Base-by-base conservation (phyloP, 2,888 invertebrate species). In the Mesorhabditis belari region DNA sequence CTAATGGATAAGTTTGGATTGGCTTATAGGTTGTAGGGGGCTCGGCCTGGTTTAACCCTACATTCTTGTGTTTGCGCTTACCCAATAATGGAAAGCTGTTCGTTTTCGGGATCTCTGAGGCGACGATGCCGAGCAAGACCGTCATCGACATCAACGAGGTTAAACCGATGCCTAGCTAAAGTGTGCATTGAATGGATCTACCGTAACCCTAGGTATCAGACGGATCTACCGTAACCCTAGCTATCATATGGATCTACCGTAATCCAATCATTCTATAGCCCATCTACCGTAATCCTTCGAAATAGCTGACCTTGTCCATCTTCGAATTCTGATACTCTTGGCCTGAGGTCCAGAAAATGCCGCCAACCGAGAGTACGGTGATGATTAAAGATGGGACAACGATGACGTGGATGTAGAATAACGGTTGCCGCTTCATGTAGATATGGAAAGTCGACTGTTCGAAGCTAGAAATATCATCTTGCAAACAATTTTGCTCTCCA, bases 121-220 rank as follows among this genome's bases (percentile, higher is more conserved):
- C 55, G 4, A 67, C 51, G 52, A 67, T 67, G n/a, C 58, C 62
- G 9, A 67, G 52, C 49, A 67, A 64, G 27, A 67, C 59, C n/a
- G 60, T 64, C 60, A 67, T 67, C 19, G 67, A 59, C 62, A 64
- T 67, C 26, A 67, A 63, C 29, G 62, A 63, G 19, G 67, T 65
- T 23, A 67, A 49, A 0, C 63, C 67, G 2, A 67, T 60, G 0
- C 58, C 61, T 19, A 67, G 56, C 62, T 61, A 53, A 24, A 57
- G 49, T 17, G 3, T n/a, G 2, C n/a, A 35, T 17, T 17, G n/a
- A 35, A 35, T 35, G 12, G 44, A 17, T 35, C 12, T 35, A 35
- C 12, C n/a, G 44, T 35, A 35, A n/a, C 44, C 44, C 12, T 35
- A 17, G 44, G 12, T 12, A n/a, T n/a, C n/a, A n/a, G n/a, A 9